Conservation (phyloP, 2,797 vertebrate species). For the Eremophila alpestris region DNA sequence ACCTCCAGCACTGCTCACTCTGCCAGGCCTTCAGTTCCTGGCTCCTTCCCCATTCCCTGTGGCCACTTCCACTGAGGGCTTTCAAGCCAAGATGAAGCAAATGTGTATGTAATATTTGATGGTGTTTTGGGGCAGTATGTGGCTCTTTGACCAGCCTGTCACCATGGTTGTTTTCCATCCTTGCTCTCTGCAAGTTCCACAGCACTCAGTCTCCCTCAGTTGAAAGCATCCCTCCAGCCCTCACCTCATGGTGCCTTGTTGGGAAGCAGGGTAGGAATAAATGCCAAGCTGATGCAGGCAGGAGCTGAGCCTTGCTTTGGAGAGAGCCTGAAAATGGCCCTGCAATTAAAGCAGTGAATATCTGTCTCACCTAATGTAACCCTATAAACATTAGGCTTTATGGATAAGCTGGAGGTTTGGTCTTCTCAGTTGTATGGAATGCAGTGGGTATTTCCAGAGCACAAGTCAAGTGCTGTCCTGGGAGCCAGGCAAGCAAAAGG, state of each 20-base stretch:
- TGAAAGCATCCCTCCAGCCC: not conserved
- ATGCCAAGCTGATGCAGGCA: not conserved
- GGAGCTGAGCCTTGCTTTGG: not conserved
- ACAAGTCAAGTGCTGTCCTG: accelerated
- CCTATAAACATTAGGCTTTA: not conserved
- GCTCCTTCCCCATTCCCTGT: not conserved
- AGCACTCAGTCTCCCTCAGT: not conserved
- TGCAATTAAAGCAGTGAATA: not conserved
- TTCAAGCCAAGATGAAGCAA: not conserved
- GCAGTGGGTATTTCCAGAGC: not conserved
- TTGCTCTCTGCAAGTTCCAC: not conserved
- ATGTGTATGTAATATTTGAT: not conserved
- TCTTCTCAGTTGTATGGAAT: not conserved
- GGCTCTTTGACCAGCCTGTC: not conserved
- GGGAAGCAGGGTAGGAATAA: not conserved
- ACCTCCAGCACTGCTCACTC: accelerated
- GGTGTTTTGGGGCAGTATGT: not conserved
- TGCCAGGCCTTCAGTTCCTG: not conserved
- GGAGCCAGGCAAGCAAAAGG: not conserved
- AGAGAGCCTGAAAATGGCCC: not conserved
- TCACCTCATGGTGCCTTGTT: accelerated
- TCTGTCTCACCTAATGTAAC: not conserved
- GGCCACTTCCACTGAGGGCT: not conserved
- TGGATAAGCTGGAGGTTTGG: not conserved
- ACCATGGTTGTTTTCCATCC: not conserved